phyloP scores from a whole-genome alignment of 2,888 invertebrate genomes.

The Eupithecia centaureata region DNA sequence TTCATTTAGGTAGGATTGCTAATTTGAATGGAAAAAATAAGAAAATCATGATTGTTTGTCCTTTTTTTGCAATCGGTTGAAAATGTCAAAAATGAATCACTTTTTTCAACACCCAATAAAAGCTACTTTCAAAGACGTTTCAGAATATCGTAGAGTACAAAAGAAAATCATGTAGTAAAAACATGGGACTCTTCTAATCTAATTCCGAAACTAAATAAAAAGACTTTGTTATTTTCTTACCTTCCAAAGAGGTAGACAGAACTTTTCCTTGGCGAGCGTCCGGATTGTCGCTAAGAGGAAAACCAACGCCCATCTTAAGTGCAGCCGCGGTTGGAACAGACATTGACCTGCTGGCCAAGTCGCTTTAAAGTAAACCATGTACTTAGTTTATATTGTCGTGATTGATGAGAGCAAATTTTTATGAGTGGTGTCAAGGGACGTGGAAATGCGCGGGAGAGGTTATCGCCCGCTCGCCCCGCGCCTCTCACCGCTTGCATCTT shows the following conservation, averaged over 20 bases:
- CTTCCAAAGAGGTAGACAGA: slow-evolving; percentile 84
- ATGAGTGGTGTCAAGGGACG: too few relatives aligned
- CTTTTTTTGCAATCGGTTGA: too few relatives aligned
- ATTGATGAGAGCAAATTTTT: too few relatives aligned
- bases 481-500: too few relatives aligned
- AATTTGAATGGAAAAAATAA: too few relatives aligned
- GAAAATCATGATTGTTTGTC: too few relatives aligned
- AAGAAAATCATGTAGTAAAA: too few relatives aligned
- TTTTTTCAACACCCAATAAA: neutral
- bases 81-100: neutral
- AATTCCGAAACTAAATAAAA: neutral
- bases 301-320: slow-evolving; percentile 93
- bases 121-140: neutral
- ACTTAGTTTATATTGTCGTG: slow-evolving; percentile 33
- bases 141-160: neutral
- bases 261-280: slow-evolving; percentile 89
- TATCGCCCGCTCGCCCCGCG: too few relatives aligned
- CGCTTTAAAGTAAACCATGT: slow-evolving; percentile 61
- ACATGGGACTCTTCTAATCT: neutral
- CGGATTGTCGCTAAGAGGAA: slow-evolving; percentile 89
- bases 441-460: too few relatives aligned
- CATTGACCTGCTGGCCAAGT: slow-evolving; percentile 85
- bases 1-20: neutral
- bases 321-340: slow-evolving; percentile 92
- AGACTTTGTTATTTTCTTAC: slow-evolving; percentile 54